Percentiles rank a stretch among this genome's conserved stretches.
Conservation (phyloP, 2,113 vertebrate genomes). For the Lasiurus borealis region DNA sequence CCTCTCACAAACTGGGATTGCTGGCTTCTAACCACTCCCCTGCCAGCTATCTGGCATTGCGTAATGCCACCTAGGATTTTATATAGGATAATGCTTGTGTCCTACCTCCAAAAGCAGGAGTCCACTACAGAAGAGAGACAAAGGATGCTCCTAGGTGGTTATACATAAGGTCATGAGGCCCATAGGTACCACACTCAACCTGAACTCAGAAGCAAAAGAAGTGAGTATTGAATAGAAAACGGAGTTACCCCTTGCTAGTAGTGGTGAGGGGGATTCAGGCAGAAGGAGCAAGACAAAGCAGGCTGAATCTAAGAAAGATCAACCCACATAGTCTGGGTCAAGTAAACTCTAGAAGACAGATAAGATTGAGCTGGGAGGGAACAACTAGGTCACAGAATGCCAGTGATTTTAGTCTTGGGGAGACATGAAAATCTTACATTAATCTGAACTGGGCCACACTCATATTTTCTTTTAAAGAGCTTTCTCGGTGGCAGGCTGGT, state of each 20-base stretch:
- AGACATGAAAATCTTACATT: neutral
- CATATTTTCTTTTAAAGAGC: too few relatives aligned
- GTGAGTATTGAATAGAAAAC: neutral
- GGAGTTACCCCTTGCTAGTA: neutral
- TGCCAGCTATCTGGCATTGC: too few relatives aligned
- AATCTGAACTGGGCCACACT: too few relatives aligned
- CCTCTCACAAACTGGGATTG: too few relatives aligned
- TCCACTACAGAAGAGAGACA: neutral
- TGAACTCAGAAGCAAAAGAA: neutral
- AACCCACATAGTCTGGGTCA: neutral
- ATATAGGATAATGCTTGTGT: neutral
- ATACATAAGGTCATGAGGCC: rapidly evolving
- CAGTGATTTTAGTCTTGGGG: neutral
- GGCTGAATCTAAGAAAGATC: neutral
- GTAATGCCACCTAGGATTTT: too few relatives aligned
- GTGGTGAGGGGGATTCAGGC: neutral
- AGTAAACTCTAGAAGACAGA: neutral
- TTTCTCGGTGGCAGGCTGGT: too few relatives aligned
- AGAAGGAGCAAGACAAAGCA: neutral
- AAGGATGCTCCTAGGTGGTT: neutral
- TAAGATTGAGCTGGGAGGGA: neutral
- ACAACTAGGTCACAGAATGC: too few relatives aligned
- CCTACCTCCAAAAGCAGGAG: neutral
- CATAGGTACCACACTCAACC: rapidly evolving
- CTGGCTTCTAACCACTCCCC: too few relatives aligned